Evolutionary conservation across 1,140 invertebrate genomes (phyloP), one percentile per base, ranked within the genome.

Genomic region (Drosophila ironensis): DNA sequence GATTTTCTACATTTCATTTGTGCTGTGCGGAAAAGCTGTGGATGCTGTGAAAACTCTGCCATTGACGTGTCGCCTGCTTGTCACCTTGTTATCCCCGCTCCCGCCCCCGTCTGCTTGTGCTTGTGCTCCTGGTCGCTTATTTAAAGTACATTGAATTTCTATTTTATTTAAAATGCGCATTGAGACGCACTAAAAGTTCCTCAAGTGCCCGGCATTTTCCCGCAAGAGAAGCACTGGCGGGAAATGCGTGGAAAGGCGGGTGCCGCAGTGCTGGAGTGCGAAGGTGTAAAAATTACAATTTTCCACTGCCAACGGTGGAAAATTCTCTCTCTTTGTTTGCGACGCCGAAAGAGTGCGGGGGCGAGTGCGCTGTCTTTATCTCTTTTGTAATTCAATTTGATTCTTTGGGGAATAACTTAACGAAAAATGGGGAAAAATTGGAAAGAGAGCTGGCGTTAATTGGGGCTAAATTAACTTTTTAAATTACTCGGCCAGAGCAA

Each of bases 81-180:
- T 54, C 63, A 47, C 67, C 51, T 69, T 33, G 53, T 69, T 69
- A 60, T 46, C 54, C 50, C n/a, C 53, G 4, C 27, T 11, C 6
- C 12, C 14, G n/a, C 14, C 33, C 19, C 67, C n/a, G n/a, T n/a
- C n/a, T n/a, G n/a, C n/a, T n/a, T n/a, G n/a, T n/a, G n/a, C n/a
- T n/a, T n/a, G n/a, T n/a, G n/a, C n/a, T 41, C 56, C 70, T 53
- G 53, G 56, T 44, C 76, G 71, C 76, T 86, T 86, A 78, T 84
- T 84, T 84, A 74, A 84, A 84, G 80, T 71, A 84, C 86, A 84
- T 84, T 84, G 78, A 84, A 84, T 84, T 84, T 86, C 78, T 84
- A 86, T 84, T 84, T 84, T 84, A 86, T 84, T 84, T 84, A 73
- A 86, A 84, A 84, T 84, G 78, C 80, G 80, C 80, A 84, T 84